phyloP scores from a whole-genome alignment of 2,797 vertebrate species.

The Pseudomugil tenellus region DNA sequence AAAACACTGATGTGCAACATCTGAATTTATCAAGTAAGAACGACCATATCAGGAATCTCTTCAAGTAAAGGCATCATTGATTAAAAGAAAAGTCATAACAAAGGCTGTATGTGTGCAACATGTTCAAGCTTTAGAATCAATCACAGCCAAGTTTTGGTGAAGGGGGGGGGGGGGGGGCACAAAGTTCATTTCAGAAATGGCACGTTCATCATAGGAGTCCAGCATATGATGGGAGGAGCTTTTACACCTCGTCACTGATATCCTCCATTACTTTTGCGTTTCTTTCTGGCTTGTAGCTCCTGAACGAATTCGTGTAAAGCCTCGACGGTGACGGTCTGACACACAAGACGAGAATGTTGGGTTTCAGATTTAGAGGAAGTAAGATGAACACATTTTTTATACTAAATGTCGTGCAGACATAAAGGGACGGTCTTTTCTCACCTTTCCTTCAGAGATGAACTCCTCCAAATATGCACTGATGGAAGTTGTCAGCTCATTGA shows the following conservation, averaged over 20 bases:
- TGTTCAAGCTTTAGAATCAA: conserved; percentile 38
- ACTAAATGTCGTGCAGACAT: neutral
- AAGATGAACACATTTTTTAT: too few relatives aligned
- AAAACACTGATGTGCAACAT: conserved; percentile 8
- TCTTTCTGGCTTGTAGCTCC: conserved; percentile 71
- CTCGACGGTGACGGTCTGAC: conserved; percentile 75
- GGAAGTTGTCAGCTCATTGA: conserved; percentile 90
- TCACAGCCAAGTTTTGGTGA: conserved; percentile 42
- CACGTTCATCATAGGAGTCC: conserved; percentile 34
- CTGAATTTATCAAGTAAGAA: conserved; percentile 40
- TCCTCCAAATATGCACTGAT: conserved; percentile 88
- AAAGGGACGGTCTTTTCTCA: conserved; percentile 64
- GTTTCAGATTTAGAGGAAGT: conserved; percentile 2
- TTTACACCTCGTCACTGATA: conserved; percentile 43
- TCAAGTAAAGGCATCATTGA: conserved; percentile 44
- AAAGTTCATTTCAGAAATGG: neutral
- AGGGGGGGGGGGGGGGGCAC: conserved; percentile 9
- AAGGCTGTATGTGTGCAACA: neutral
- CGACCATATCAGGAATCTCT: neutral
- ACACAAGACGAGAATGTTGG: neutral
- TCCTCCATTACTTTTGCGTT: conserved; percentile 48
- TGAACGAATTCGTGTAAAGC: conserved; percentile 73
- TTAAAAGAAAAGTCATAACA: conserved; percentile 8
- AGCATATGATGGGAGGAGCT: conserved; percentile 13
- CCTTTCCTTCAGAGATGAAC: conserved; percentile 91